Conservation (phyloP, 2,113 vertebrate genomes). For the western clawed frog (Xenopus tropicalis) region UCB_Xtro_10.0 CM004443.2:205443001-205443500, state of each 20-base stretch:
- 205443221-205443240: constrained; percentile 71
- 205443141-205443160: no score
- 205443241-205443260: constrained; percentile 51
- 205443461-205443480: no score
- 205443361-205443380: constrained; percentile 68
- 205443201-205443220: constrained; percentile 70
- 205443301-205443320: constrained; percentile 53
- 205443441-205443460: background rate
- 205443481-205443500: no score
- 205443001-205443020: no score
- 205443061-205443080: no score
- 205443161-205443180: no score
- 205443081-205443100: no score
- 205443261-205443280: constrained; percentile 49
- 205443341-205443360: constrained; percentile 83
- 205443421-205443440: background rate
- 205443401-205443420: constrained; percentile 53
- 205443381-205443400: constrained; percentile 89
- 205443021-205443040: no score
- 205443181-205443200: no score
- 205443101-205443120: no score
- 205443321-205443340: constrained; percentile 74
- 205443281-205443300: constrained; percentile 60
- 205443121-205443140: no score
- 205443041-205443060: no score